Evolutionary conservation across 2,113 vertebrate species (phyloP).

Genomic region (Zeus faber): DNA sequence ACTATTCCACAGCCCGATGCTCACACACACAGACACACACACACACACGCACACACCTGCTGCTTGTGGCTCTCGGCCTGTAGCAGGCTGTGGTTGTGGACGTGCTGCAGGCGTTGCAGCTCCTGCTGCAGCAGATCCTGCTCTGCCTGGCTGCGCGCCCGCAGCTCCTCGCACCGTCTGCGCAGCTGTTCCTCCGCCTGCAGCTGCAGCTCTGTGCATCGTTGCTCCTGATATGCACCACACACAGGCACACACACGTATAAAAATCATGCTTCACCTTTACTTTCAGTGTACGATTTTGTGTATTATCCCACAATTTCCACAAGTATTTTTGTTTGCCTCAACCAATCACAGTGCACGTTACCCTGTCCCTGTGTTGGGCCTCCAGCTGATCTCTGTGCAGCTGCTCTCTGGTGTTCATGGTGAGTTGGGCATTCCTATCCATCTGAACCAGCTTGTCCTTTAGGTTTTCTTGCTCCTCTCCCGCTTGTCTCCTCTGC

Average conservation of each 20-base stretch:
- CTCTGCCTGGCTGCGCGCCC: slow-evolving; percentile 47
- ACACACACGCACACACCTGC: slow-evolving; percentile 44
- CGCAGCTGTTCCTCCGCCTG: slow-evolving; percentile 56
- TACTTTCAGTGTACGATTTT: background rate
- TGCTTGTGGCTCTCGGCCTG: slow-evolving; percentile 38
- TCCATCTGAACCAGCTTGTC: slow-evolving; percentile 60
- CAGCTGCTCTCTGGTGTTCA: slow-evolving; percentile 58
- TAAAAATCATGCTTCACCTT: background rate
- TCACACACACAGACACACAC: slow-evolving; percentile 15
- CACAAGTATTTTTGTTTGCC: background rate
- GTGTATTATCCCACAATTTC: too few relatives aligned
- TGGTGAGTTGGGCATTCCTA: slow-evolving; percentile 56
- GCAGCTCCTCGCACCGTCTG: slow-evolving; percentile 65
- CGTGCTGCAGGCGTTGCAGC: slow-evolving; percentile 67
- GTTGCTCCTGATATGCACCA: slow-evolving; percentile 65
- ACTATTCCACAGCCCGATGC: too few relatives aligned
- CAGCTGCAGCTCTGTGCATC: slow-evolving; percentile 22
- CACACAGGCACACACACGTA: background rate
- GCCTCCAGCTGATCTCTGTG: slow-evolving; percentile 72
- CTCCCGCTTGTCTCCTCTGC: slow-evolving; percentile 48
- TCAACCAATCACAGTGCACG: too few relatives aligned
- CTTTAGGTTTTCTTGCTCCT: slow-evolving; percentile 59
- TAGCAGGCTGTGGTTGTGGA: slow-evolving; percentile 68
- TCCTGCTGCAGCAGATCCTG: slow-evolving; percentile 73
- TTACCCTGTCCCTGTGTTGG: slow-evolving; percentile 74